Conservation (phyloP, 2,888 invertebrate species). For the Mimachlamys varia region DNA sequence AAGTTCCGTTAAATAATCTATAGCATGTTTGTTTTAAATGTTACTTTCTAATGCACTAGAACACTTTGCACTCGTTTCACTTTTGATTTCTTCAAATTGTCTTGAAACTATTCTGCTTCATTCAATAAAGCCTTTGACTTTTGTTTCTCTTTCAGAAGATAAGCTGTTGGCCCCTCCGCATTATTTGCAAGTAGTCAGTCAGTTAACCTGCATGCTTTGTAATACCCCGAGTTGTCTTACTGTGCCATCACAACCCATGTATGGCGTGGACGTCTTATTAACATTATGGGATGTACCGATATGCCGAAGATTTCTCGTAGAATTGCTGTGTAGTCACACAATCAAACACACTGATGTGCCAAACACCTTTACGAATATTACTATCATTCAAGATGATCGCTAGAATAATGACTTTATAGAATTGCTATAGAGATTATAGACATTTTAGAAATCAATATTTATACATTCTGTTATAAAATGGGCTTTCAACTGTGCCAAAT, state of each 20-base stretch:
- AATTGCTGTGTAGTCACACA: neutral
- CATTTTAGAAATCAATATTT: too few relatives aligned
- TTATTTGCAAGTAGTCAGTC: constrained; percentile 54
- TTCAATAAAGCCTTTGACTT: constrained; percentile 36
- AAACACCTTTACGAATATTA: neutral
- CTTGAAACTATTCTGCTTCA: neutral
- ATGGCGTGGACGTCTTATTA: neutral
- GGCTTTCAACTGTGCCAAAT: neutral
- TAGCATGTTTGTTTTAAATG: neutral
- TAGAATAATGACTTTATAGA: neutral
- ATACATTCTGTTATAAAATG: neutral
- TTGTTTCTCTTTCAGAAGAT: constrained; percentile 55
- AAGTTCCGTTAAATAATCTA: neutral
- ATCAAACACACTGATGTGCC: neutral
- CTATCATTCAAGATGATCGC: neutral
- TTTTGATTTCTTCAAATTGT: constrained; percentile 28
- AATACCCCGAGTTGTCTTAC: neutral
- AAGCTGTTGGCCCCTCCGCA: constrained; percentile 53
- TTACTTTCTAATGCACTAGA: neutral
- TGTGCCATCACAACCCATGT: neutral
- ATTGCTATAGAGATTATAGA: neutral
- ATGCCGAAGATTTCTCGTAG: neutral
- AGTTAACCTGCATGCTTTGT: neutral
- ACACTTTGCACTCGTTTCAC: neutral
- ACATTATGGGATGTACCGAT: neutral